phyloP scores from a whole-genome alignment of 92 coral and sea anemone species.

The Umimayanthus kanabou region DNA sequence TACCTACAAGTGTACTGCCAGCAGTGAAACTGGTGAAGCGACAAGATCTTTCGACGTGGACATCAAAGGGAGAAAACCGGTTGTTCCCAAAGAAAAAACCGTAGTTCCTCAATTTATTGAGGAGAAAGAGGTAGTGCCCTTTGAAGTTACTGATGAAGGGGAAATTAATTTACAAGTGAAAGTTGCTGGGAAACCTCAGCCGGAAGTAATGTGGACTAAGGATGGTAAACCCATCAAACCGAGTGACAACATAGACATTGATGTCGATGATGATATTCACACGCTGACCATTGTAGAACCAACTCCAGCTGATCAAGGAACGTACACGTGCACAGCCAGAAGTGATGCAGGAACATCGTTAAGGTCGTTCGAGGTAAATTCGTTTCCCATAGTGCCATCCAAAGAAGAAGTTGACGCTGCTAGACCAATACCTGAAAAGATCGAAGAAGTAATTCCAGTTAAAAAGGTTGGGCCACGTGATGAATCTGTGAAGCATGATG shows the following conservation, averaged over 20 bases:
- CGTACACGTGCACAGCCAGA: conserved; percentile 65
- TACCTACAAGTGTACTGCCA: conserved; percentile 76
- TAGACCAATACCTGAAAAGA: not conserved
- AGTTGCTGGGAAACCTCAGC: conserved; percentile 61
- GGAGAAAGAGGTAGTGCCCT: conserved; percentile 66
- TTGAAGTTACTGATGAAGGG: conserved; percentile 65
- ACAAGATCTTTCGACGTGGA: conserved; percentile 72
- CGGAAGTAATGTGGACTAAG: conserved; percentile 66
- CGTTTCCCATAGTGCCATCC: conserved; percentile 44
- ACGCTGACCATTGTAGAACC: conserved; percentile 50
- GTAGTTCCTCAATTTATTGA: conserved; percentile 62
- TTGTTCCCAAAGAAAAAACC: conserved; percentile 32
- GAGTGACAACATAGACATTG: conserved; percentile 47
- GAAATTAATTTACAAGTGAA: conserved; percentile 59
- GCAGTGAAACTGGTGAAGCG: conserved; percentile 66
- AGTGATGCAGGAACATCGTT: conserved; percentile 57
- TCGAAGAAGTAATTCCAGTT: conserved; percentile 32
- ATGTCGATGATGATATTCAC: conserved; percentile 52
- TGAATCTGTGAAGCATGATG: not conserved
- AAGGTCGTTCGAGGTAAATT: conserved; percentile 52
- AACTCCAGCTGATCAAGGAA: conserved; percentile 61
- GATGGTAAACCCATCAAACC: conserved; percentile 53
- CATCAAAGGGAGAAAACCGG: conserved; percentile 61
- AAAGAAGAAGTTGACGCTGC: conserved; percentile 18
- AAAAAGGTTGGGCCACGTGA: conserved; percentile 10